Evolutionary conservation across 2,888 invertebrate genomes (phyloP).

Genomic region (Machimus rusticus): DNA sequence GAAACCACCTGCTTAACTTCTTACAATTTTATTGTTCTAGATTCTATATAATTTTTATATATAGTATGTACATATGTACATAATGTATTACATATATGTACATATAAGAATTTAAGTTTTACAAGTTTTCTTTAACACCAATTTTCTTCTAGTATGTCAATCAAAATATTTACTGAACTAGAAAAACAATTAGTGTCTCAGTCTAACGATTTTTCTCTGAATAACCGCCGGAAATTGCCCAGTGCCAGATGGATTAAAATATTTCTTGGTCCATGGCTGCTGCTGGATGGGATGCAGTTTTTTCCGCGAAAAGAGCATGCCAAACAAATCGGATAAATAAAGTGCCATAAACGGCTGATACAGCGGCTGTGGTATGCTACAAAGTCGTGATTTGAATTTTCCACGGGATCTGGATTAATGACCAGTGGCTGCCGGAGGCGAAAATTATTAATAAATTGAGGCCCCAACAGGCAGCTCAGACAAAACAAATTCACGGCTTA

Average conservation of each 20-base stretch:
- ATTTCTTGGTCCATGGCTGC: neutral
- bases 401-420: conserved; percentile 17
- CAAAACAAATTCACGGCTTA: conserved; percentile 45
- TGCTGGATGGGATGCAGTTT: neutral
- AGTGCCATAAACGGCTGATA: neutral
- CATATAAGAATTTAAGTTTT: no score
- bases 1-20: no score
- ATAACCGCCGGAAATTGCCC: neutral
- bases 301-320: neutral
- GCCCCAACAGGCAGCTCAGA: conserved; percentile 40
- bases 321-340: conserved; percentile 3
- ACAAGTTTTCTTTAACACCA: neutral
- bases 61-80: no score
- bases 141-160: neutral
- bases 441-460: conserved; percentile 38
- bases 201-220: neutral
- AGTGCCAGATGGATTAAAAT: neutral
- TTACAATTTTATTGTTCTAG: no score
- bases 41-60: no score
- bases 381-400: conserved; percentile 37
- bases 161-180: neutral
- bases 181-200: neutral
- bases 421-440: conserved; percentile 15
- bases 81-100: no score
- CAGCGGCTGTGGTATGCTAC: neutral